Evolutionary conservation across 2,113 vertebrate species (phyloP).

Genomic region (Grantiella picta): DNA sequence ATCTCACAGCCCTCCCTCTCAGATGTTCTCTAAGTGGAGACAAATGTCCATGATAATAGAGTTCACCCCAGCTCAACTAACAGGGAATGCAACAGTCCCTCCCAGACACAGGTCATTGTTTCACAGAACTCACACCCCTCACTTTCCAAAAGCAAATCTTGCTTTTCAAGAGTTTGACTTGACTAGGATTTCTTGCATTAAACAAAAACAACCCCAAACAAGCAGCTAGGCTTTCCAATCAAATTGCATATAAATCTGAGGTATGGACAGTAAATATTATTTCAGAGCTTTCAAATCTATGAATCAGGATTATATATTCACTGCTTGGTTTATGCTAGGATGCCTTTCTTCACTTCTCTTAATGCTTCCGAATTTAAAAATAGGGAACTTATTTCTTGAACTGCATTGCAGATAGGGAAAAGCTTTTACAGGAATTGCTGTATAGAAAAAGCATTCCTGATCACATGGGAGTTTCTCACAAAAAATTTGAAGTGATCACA

Average conservation of each 20-base stretch:
- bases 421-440: neutral
- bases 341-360: neutral
- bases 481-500: neutral
- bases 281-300: neutral
- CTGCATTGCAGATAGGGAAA: neutral
- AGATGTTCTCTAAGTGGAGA: neutral
- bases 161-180: neutral
- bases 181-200: neutral
- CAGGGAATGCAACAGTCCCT: neutral
- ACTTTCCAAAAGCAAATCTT: neutral
- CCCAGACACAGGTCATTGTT: neutral
- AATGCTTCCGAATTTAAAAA: neutral
- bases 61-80: neutral
- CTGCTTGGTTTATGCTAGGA: neutral
- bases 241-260: neutral
- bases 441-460: neutral
- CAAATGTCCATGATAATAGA: neutral
- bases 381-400: neutral
- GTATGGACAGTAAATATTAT: neutral
- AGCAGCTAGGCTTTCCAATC: neutral
- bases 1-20: neutral
- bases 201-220: no score
- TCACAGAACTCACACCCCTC: neutral
- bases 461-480: rapidly evolving
- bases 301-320: neutral